Percentiles rank a stretch among this genome's conserved stretches.
phyloP scores from a whole-genome alignment of 2,797 vertebrate genomes.

The Notolabrus celidotus region DNA sequence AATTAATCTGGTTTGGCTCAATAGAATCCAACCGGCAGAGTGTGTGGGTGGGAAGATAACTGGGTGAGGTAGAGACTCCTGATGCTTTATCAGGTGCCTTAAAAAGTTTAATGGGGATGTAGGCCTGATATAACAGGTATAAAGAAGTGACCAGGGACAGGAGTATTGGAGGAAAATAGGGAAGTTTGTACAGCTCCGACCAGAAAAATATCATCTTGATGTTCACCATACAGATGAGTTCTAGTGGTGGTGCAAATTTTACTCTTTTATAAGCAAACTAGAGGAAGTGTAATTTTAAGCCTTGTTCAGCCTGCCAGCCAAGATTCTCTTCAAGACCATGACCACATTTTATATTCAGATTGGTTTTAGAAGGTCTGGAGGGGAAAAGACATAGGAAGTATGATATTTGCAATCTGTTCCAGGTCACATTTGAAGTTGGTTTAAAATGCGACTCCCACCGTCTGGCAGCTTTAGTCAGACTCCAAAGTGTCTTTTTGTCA shows the following conservation, averaged over 20 bases:
- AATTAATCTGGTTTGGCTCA: conserved; percentile 25
- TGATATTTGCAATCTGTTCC: too few species aligned
- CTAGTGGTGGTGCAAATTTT: background rate
- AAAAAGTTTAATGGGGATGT: background rate
- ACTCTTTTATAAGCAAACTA: too few species aligned
- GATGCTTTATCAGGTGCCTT: conserved; percentile 24
- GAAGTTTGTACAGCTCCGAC: background rate
- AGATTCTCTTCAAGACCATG: too few species aligned
- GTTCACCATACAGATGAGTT: background rate
- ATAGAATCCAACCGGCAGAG: conserved; percentile 21
- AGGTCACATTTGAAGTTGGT: too few species aligned
- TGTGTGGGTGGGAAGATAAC: conserved; percentile 24
- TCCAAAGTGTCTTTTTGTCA: too few species aligned
- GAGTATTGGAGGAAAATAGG: background rate
- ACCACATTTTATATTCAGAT: too few species aligned
- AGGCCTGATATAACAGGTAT: background rate
- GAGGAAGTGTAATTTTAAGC: too few species aligned
- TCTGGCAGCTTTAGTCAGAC: too few species aligned
- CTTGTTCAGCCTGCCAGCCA: too few species aligned
- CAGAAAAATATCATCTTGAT: background rate
- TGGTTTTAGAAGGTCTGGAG: too few species aligned
- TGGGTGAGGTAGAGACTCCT: conserved; percentile 24
- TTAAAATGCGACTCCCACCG: too few species aligned
- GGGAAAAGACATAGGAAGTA: too few species aligned
- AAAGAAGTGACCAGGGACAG: background rate